phyloP scores from a whole-genome alignment of 2,797 vertebrate genomes.

The Miichthys miiuy region DNA sequence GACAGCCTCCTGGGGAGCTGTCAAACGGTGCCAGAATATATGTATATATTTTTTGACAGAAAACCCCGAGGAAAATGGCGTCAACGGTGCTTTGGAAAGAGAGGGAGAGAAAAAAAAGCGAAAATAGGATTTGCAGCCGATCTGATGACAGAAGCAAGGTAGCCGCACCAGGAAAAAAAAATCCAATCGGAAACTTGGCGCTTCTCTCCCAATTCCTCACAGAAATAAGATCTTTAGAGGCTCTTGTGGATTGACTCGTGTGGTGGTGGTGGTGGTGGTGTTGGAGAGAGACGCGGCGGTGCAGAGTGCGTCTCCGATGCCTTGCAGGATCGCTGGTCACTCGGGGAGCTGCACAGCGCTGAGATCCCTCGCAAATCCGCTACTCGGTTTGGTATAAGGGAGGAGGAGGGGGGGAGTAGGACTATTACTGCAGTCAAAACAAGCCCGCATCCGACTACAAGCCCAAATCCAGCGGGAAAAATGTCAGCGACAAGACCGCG shows the following conservation, averaged over 20 bases:
- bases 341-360: slow-evolving; percentile 76
- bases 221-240: slow-evolving; percentile 50
- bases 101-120: slow-evolving; percentile 24
- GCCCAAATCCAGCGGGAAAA: slow-evolving; percentile 74
- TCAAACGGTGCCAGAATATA: slow-evolving; percentile 78
- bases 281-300: slow-evolving; percentile 57
- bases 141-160: slow-evolving; percentile 71
- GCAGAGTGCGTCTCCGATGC: slow-evolving; percentile 68
- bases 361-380: slow-evolving; percentile 84
- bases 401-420: slow-evolving; percentile 72
- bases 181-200: slow-evolving; percentile 76
- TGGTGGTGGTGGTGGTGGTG: not conserved
- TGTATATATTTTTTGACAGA: slow-evolving; percentile 75
- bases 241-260: slow-evolving; percentile 54
- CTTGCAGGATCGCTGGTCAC: slow-evolving; percentile 74
- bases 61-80: slow-evolving; percentile 88
- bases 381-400: slow-evolving; percentile 72
- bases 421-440: slow-evolving; percentile 85
- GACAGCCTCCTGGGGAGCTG: slow-evolving; percentile 86
- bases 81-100: slow-evolving; percentile 77
- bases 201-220: slow-evolving; percentile 63
- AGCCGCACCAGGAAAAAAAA: slow-evolving; percentile 41
- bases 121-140: slow-evolving; percentile 74
- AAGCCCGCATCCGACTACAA: slow-evolving; percentile 80
- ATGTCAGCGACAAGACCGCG: slow-evolving; percentile 71